Evolutionary conservation across 2,888 invertebrate species (phyloP), one percentile per base, ranked within the genome.

Genomic region (Torymus texanus): DNA sequence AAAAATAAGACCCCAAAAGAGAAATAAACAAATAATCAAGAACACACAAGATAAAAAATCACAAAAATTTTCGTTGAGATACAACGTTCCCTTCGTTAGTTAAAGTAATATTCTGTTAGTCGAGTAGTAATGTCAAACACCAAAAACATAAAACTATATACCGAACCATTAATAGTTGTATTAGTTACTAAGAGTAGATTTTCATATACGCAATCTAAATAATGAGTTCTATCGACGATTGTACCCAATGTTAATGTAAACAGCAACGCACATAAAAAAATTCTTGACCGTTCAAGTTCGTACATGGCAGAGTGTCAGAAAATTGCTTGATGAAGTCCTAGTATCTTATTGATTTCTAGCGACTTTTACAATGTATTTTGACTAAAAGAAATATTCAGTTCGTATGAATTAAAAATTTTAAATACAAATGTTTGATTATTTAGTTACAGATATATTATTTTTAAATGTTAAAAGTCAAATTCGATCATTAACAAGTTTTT

Each of bases 121-220:
- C 75, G 56, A 78, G 62, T 81, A 78, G 70, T 78, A 62, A 75
- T 62, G 55, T 75, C 68, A 74, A 62, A 78, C 74, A 74, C 55
- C 74, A 74, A 78, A 65, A 76, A 77, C 67, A 51, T 63, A 24
- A 73, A 77, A 56, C 58, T 73, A 63, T 67, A 70, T 62, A 51
- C 21, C 51, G 58, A 62, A 67, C 16, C n/a, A 62, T 75, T 70
- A 74, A 70, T 56, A 75, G 53, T 67, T 50, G 21, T 62, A 73
- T 73, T 68, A 76, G 59, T 73, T 73, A 62, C 51, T 68, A 68
- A 63, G 12, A 73, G 51, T 13, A 73, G 55, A 68, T 41, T 68
- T 56, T 62, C 24, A 56, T 68, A 62, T 62, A 21, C 14, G 4
- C 41, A 59, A 75, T 75, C 58, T 79, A 71, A 61, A 11, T 24